Conservation (phyloP, 2,797 vertebrate genomes). For the Masticophis lateralis region DNA sequence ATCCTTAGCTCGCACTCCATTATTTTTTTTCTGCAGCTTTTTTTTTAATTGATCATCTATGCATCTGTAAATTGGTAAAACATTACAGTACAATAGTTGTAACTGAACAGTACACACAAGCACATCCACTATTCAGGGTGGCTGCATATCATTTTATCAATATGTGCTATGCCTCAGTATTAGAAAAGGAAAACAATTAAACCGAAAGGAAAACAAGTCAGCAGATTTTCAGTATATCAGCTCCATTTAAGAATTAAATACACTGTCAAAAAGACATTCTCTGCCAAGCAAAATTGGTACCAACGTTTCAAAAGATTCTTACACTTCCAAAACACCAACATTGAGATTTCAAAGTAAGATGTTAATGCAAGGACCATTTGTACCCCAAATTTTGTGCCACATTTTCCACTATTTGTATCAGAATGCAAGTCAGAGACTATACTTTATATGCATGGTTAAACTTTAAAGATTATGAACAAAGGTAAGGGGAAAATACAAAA, state of each 20-base stretch:
- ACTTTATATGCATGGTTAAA: not conserved
- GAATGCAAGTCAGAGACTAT: not conserved
- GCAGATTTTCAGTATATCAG: not conserved
- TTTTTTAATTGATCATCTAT: not conserved
- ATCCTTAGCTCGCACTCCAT: not conserved
- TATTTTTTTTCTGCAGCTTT: not conserved
- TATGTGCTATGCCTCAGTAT: not conserved
- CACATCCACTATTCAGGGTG: not conserved
- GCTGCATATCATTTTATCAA: not conserved
- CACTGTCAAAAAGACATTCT: not conserved
- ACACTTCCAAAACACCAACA: not conserved
- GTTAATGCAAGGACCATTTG: not conserved
- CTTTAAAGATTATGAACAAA: not conserved
- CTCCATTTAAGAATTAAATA: not conserved
- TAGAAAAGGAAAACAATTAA: not conserved
- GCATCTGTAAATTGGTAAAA: not conserved
- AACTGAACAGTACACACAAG: not conserved
- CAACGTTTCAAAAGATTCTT: not conserved
- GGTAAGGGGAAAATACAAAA: not conserved
- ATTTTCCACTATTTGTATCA: not conserved
- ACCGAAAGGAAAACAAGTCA: not conserved
- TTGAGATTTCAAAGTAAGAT: not conserved
- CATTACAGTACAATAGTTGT: not conserved
- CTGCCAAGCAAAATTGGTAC: not conserved
- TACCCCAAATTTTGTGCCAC: not conserved